Base-by-base conservation (phyloP, 1,140 invertebrate species). In the Bombyx mandarina region DNA sequence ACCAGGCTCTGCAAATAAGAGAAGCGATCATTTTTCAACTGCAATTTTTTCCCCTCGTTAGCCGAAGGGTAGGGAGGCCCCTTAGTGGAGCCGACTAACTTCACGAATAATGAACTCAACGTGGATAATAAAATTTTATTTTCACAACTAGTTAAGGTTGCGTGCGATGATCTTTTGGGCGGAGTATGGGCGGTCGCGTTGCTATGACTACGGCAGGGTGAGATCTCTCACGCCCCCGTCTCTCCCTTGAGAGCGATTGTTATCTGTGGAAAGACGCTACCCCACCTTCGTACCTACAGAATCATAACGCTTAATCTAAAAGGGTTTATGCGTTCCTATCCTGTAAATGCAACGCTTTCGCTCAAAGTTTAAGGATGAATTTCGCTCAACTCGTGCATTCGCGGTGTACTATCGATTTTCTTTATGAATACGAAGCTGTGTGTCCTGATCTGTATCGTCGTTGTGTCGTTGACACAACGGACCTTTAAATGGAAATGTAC, bases 111-210 rank as follows among this genome's bases (percentile, higher is more conserved):
- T 82, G 79, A 82, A 83, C 73, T 78, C 65, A 61, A 65, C 60
- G 70, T 63, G 73, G 75, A 85, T 86, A 81, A 86, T 83, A 86
- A 82, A 82, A 84, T 80, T 82, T 82, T 84, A 82, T 86, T 84
- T 77, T 82, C 75, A 65, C 74, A 70, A 81, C 72, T 79, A 78
- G 69, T 77, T 63, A 77, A 75, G 74, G 71, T 68, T 69, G 65
- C 54, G 58, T 52, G 60, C 73, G 80, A 81, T 85, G 71, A 83
- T 85, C 79, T 76, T 65, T 56, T 55, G 69, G 73, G 67, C 63
- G 71, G 69, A 60, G 67, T 60, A 68, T 75, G 78, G 79, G 74
- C 72, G 77, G 67, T 70, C 54, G 69, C 65, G 81, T 86, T 67
- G 73, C 70, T 67, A 75, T 79, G 71, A 73, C 67, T 72, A 81